Evolutionary conservation across 2,113 vertebrate species (phyloP), one percentile per base, ranked within the genome.

Genomic region (Nanorana parkeri): DNA sequence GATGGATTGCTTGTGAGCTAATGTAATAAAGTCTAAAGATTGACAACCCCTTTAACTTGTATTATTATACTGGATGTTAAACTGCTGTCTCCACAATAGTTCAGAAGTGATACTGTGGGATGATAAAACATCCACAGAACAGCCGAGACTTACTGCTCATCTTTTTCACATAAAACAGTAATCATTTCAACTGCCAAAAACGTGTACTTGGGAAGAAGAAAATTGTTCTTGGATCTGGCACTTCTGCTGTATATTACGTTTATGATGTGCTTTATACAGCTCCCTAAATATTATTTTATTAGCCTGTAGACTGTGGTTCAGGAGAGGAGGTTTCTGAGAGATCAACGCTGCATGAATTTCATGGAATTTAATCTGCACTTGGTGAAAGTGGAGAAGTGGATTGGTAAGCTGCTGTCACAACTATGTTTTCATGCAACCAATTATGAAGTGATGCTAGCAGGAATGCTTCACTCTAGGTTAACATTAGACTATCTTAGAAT

Each of bases 281-380:
- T 28, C 21, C 36, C 23, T 77, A 63, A 28, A 52, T 77, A 54
- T 65, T 29, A 54, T 77, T 54, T 64, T 66, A 77, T 77, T 65
- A 21, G 61, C 36, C 65, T 54, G 24, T 24, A 54, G 75, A 61
- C 32, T 47, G 16, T 17, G 16, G 21, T 19, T 47, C 58, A 24
- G 36, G 28, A 28, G 58, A 77, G 17, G 73, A 51, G 58, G 17
- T 47, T 55, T 76, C 3, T 11, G 15, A 19, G 21, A 47, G 58
- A 51, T 64, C 60, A 28, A 26, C 29, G 17, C 6, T 19, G n/a
- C 10, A 20, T 74, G 56, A 21, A 60, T 60, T 19, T 58, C 26
- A 16, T 19, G 5, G 2, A 2, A 71, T 71, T 11, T 19, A 5
- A 71, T 54, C 23, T 6, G 28, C 20, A 16, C 11, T 32, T 29